Percentiles rank a stretch among this genome's conserved stretches.
Evolutionary conservation across 2,797 vertebrate genomes (phyloP).

Genomic region (Gallinago nigripennis): DNA sequence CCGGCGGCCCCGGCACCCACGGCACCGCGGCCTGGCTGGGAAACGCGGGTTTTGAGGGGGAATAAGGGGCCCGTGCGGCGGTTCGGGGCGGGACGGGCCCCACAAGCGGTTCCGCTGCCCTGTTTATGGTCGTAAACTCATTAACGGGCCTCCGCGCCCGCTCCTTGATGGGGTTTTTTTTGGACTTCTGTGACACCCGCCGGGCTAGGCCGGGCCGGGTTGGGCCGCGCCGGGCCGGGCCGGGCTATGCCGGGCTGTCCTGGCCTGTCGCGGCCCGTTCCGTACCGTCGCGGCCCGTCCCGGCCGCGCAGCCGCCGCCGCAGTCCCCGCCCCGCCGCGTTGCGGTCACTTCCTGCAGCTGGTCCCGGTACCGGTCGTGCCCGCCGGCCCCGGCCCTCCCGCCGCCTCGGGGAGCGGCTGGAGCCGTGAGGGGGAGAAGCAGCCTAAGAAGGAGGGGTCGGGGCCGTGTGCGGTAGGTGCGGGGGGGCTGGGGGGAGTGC

Average conservation of each 20-base stretch:
- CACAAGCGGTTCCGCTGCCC: not conserved
- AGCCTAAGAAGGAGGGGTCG: not conserved
- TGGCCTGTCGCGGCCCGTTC: no score
- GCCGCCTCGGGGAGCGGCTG: not conserved
- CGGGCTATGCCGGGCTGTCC: no score
- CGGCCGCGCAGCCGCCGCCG: not conserved
- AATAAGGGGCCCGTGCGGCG: not conserved
- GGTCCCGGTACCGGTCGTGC: slow-evolving; percentile 57
- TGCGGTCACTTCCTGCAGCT: slow-evolving; percentile 79
- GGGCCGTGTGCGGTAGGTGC: not conserved
- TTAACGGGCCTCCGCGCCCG: not conserved
- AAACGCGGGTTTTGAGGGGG: not conserved
- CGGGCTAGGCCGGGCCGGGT: not conserved
- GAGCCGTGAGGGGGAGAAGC: not conserved
- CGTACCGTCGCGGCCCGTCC: no score
- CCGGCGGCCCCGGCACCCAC: not conserved
- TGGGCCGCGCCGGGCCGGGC: not conserved
- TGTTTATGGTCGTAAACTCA: rapidly evolving
- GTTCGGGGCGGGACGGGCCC: not conserved
- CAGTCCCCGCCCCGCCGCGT: not conserved
- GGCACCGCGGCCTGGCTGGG: not conserved
- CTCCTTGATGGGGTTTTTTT: not conserved
- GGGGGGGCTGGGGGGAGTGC: not conserved
- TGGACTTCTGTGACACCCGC: not conserved
- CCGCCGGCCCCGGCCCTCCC: not conserved